Base-by-base conservation (phyloP, 1,140 invertebrate genomes). In the Drosophila busckii region DNA sequence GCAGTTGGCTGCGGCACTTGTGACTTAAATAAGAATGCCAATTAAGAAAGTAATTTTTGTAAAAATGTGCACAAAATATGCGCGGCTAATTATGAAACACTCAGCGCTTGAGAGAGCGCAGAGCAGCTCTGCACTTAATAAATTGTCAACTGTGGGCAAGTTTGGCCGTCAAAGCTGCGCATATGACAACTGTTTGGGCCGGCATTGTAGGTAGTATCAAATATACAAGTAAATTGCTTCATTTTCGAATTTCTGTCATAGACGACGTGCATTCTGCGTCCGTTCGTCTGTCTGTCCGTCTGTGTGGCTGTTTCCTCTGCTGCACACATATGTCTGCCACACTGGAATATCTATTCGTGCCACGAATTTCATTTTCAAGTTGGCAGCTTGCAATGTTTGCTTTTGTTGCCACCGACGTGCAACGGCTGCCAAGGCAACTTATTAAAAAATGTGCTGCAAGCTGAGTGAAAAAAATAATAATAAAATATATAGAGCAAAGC, bases 241-340 rank as follows among this genome's bases (percentile, higher is more conserved):
- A 80, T 78, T 78, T 78, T 78, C 73, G 73, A 78, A 78, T 78
- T 78, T 78, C 73, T 78, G 73, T 80, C 73, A 78, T 78, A 68
- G 48, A 52, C 68, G 60, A 71, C 63, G 58, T 78, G 54, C 63
- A 44, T 46, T 63, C 50, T 56, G 32, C 56, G 17, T 26, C 28
- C n/a, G 6, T n/a, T 6, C n/a, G 2, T 25, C 4, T 9, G 2
- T 9, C n/a, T n/a, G n/a, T n/a, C n/a, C n/a, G n/a, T n/a, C n/a
- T n/a, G n/a, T 26, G 28, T 34, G 23, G 0, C 38, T 56, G 40
- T 31, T 34, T 40, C 35, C 61, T 49, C 50, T 66, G 34, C 29
- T 46, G 42, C 50, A 50, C 52, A 63, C 73, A 78, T 80, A 75
- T 69, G 71, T n/a, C n/a, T n/a, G n/a, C n/a, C n/a, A n/a, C n/a